Evolutionary conservation across 2,888 invertebrate genomes (phyloP).

Genomic region (Muscina levida): DNA sequence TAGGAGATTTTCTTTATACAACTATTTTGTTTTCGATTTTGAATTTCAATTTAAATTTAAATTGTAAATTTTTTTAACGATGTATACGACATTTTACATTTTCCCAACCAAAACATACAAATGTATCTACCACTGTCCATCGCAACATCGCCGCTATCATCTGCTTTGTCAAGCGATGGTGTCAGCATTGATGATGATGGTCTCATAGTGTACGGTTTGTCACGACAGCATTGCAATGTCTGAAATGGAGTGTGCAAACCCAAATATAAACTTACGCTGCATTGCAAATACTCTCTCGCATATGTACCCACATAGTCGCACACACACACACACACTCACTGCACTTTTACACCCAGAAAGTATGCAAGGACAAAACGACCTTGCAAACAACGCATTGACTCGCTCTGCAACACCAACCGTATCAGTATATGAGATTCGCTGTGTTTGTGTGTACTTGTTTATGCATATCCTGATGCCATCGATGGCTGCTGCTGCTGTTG

Average conservation of each 20-base stretch:
- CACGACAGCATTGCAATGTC: constrained; percentile 50
- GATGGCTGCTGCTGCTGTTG: constrained; percentile 46
- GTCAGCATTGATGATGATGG: constrained; percentile 42
- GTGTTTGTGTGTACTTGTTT: background rate
- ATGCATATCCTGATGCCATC: constrained; percentile 9
- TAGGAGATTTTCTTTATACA: too few relatives aligned
- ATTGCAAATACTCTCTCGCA: constrained; percentile 33
- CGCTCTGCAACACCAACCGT: background rate
- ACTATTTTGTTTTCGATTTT: too few relatives aligned
- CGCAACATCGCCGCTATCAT: background rate
- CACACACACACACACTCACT: constrained; percentile 1
- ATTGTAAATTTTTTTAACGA: too few relatives aligned
- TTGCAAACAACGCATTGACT: background rate
- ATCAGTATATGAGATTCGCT: background rate
- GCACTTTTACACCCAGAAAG: background rate
- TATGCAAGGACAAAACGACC: constrained; percentile 24
- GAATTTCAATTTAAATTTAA: too few relatives aligned
- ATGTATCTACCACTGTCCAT: too few relatives aligned
- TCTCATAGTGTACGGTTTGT: constrained; percentile 46
- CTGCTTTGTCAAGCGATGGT: constrained; percentile 43
- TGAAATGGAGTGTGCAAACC: background rate
- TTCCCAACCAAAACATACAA: too few relatives aligned
- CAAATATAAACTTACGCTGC: constrained; percentile 8
- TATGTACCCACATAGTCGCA: constrained; percentile 16
- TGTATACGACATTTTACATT: too few relatives aligned